These are phyloP conservation scores for Oryzias javanicus DNA, from an alignment of 2,113 vertebrate genomes.

Conservation along the genomic window DNA sequence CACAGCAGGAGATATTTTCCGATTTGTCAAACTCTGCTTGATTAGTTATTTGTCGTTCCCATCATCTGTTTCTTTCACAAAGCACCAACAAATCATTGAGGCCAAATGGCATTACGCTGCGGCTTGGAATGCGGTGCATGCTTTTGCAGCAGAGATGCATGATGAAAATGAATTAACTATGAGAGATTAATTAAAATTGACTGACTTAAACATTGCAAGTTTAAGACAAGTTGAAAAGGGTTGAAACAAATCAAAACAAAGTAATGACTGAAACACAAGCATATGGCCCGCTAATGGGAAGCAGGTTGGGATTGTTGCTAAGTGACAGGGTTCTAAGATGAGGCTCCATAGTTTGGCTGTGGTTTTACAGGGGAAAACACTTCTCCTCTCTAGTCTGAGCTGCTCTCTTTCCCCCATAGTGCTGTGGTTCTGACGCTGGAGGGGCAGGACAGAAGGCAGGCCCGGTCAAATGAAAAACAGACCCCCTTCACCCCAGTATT, in stretches of 20 bases:
- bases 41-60: slow-evolving; percentile 37
- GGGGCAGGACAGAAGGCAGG: slow-evolving; percentile 72
- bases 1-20: slow-evolving; percentile 20
- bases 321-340: slow-evolving; percentile 73
- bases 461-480: slow-evolving; percentile 81
- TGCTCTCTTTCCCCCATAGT: slow-evolving; percentile 57
- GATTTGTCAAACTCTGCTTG: slow-evolving; percentile 20
- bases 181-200: slow-evolving; percentile 34
- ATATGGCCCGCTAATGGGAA: slow-evolving; percentile 76
- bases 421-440: slow-evolving; percentile 73
- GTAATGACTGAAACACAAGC: slow-evolving; percentile 65
- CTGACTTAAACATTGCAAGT: slow-evolving; percentile 58
- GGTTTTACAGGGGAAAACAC: slow-evolving; percentile 71
- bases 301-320: slow-evolving; percentile 73
- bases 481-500: slow-evolving; percentile 75
- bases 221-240: slow-evolving; percentile 49
- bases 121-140: slow-evolving; percentile 16
- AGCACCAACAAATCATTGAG: slow-evolving; percentile 37
- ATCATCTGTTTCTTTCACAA: slow-evolving; percentile 25
- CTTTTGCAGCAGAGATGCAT: slow-evolving; percentile 38
- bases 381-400: slow-evolving; percentile 66
- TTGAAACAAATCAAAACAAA: slow-evolving; percentile 72
- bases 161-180: slow-evolving; percentile 58
- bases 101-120: slow-evolving; percentile 22
- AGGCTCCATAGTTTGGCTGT: slow-evolving; percentile 65